Evolutionary conservation across 2,888 invertebrate species (phyloP), one percentile per base, ranked within the genome.

Genomic region (Prosopocoilus inquinatus): DNA sequence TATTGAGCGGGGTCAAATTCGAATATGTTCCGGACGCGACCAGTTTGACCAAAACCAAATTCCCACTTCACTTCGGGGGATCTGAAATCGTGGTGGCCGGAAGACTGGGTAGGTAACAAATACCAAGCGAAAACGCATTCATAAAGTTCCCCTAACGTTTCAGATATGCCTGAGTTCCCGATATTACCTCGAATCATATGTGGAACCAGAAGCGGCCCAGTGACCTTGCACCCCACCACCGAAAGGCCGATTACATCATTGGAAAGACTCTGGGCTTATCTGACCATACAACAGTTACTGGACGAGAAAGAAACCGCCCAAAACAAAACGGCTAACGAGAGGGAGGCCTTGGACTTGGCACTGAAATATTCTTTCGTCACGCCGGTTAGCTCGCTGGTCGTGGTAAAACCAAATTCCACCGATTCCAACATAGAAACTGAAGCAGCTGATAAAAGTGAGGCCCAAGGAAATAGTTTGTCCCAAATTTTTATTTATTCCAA

Each of bases 301-400:
- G 83, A 85, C 67, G 74, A 82, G 65, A 75, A 77, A 38, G 72
- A 75, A 47, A 64, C 67, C 5, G 67, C 71, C 7, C 71, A 70
- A 47, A 65, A 66, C 32, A 64, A 62, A 39, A 59, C 58, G 8
- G 64, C 57, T 50, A 75, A 79, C 0, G 79, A 80, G 16, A 13
- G 41, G 16, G n/a, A 41, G 9, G 41, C 41, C 13, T 16, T 41
- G 16, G 16, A 41, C 9, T 70, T 85, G 32, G 83, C 85, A 1
- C 72, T 85, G 12, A 80, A 82, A 84, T 87, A 87, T 65, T 80
- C 81, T 41, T 86, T 88, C 71, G 87, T 88, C 13, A 87, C 87
- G 0, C 81, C 85, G 1, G 75, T 87, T 39, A 87, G 86, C 1
- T 87, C 87, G 0, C 74, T 87, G 57, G 83, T 87, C 16, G 86